phyloP scores from a whole-genome alignment of 1,140 invertebrate species.

The Lethrus apterus region DNA sequence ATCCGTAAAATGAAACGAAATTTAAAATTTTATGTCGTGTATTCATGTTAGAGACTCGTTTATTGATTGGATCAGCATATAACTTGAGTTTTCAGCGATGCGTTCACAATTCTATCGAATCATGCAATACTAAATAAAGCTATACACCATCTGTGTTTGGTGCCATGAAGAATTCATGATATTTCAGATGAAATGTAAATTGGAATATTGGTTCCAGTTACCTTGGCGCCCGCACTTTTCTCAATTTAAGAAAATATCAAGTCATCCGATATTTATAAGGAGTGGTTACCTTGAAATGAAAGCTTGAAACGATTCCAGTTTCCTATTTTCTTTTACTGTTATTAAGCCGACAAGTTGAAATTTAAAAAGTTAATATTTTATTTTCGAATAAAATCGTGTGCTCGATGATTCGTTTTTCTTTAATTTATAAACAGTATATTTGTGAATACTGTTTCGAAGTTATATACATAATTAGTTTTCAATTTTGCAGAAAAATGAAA shows the following conservation, averaged over 20 bases:
- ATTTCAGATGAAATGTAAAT: slow-evolving; percentile 32
- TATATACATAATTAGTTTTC: too few species aligned
- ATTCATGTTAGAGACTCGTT: too few species aligned
- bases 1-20: too few species aligned
- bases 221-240: slow-evolving; percentile 9
- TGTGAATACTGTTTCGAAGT: too few species aligned
- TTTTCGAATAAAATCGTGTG: too few species aligned
- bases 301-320: background rate
- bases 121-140: slow-evolving; percentile 26
- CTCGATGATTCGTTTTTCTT: too few species aligned
- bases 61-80: too few species aligned
- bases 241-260: slow-evolving; percentile 14
- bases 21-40: slow-evolving; percentile 5
- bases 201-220: slow-evolving; percentile 15
- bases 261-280: slow-evolving; percentile 11
- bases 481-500: too few species aligned
- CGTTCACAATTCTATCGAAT: slow-evolving; percentile 11
- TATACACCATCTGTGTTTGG: slow-evolving; percentile 27
- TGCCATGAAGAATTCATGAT: slow-evolving; percentile 30
- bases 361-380: too few species aligned
- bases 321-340: background rate
- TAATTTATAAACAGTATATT: too few species aligned
- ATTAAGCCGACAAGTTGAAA: too few species aligned
- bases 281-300: background rate
- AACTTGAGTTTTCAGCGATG: too few species aligned